Base-by-base conservation (phyloP, 2,888 invertebrate species). In the Drosophila conformis region DNA sequence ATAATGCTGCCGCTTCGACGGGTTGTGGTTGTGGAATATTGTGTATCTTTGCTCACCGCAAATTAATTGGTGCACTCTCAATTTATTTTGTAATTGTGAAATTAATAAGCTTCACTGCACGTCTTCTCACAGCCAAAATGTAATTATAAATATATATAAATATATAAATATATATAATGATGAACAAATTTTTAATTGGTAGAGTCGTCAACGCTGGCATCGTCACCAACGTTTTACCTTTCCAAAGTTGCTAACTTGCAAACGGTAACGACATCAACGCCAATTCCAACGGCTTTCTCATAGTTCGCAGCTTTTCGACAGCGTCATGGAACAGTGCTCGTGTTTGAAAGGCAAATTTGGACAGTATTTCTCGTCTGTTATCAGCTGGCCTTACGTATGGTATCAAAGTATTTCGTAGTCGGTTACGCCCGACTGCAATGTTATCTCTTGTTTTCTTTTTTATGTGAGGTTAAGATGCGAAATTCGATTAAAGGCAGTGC, bases 1-100 rank as follows among this genome's bases (percentile, higher is more conserved):
- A 62, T 86, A 90, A 87, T 90, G 87, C 88, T 67, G 83, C 65
- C 61, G 65, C 56, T 58, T 53, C 52, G 62, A 61, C 62, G 58
- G n/a, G n/a, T 48, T 38, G 2, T 6, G 36, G 29, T 46, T 58
- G 48, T 48, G 59, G n/a, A 25, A 25, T 49, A 57, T 40, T 69
- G 69, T 70, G 64, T 83, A 85, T 85, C 73, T 87, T 84, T 75
- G 63, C 66, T 82, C 68, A 79, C 89, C 80, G 73, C 85, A 82
- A 84, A 89, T 82, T 82, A 87, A 84, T 84, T 84, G 89, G 72
- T 73, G 72, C 84, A 88, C 87, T 84, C 72, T 69, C 72, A 88
- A 83, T 81, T 86, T 84, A 82, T 83, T 88, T 80, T 73, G 69
- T 78, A 86, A 83, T 88, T 86, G 78, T 81, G 72, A 86, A 88